These are phyloP conservation scores for Poeciliopsis presidionis DNA, from an alignment of 2,797 vertebrate species.

Conservation along the genomic window DNA sequence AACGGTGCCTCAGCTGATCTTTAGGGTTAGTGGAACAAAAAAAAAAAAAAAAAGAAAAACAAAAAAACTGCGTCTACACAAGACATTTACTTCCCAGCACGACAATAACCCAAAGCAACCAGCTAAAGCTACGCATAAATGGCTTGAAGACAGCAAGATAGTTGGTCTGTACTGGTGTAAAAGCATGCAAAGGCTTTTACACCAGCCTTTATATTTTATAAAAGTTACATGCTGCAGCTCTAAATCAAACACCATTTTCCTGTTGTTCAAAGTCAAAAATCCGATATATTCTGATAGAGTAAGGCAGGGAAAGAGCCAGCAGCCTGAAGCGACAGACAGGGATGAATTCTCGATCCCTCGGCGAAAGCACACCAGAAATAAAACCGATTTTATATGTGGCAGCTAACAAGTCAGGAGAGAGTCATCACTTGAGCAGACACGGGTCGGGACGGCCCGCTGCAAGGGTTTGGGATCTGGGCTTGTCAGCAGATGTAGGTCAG, in stretches of 20 bases:
- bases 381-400: slow-evolving; percentile 61
- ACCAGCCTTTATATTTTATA: too few species aligned
- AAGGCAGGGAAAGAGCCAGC: slow-evolving; percentile 26
- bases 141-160: not conserved
- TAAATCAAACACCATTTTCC: not conserved
- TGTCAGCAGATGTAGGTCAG: slow-evolving; percentile 77
- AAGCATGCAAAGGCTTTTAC: not conserved
- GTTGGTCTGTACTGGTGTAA: not conserved
- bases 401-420: slow-evolving; percentile 69
- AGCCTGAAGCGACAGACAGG: slow-evolving; percentile 50
- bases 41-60: not conserved
- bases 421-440: slow-evolving; percentile 53
- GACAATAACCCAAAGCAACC: not conserved
- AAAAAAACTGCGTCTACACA: not conserved
- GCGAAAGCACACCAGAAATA: slow-evolving; percentile 46
- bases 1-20: not conserved
- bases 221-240: too few species aligned
- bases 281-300: slow-evolving; percentile 14
- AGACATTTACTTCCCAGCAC: not conserved
- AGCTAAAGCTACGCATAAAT: not conserved
- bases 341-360: slow-evolving; percentile 47
- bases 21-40: not conserved
- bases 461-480: slow-evolving; percentile 60
- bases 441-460: slow-evolving; percentile 49
- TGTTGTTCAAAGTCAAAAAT: slow-evolving; percentile 41